Conservation (phyloP, 1,140 invertebrate genomes). For the Papilio glaucus region DNA sequence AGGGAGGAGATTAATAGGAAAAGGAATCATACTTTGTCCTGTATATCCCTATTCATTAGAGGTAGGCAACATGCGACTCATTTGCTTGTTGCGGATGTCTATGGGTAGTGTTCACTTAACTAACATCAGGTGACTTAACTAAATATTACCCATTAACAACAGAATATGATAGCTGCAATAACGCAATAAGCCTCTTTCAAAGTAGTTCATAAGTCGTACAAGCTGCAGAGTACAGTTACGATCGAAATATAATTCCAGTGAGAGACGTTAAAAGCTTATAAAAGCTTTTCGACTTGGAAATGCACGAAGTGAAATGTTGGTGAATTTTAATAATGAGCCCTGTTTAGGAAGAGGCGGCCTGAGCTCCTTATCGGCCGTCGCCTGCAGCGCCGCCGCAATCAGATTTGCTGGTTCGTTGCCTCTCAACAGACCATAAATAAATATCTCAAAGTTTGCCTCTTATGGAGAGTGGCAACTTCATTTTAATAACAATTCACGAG, state of each 20-base stretch:
- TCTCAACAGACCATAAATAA: slow-evolving; percentile 34
- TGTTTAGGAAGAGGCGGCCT: slow-evolving; percentile 40
- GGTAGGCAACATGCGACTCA: too few species aligned
- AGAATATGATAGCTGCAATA: background rate
- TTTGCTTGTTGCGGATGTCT: too few species aligned
- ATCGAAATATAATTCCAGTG: slow-evolving; percentile 22
- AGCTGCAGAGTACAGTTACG: background rate
- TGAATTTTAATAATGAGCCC: slow-evolving; percentile 42
- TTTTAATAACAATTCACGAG: slow-evolving; percentile 23
- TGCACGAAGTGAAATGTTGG: slow-evolving; percentile 44
- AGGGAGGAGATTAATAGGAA: too few species aligned
- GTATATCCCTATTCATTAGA: too few species aligned
- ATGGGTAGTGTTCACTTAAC: too few species aligned
- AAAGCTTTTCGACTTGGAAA: slow-evolving; percentile 40
- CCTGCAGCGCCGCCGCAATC: slow-evolving; percentile 47
- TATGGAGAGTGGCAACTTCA: background rate
- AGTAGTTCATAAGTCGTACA: slow-evolving; percentile 7
- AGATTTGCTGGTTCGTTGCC: slow-evolving; percentile 45
- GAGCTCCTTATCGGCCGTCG: slow-evolving; percentile 49
- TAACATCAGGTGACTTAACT: background rate
- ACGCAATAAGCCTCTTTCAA: slow-evolving; percentile 3
- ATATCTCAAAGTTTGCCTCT: slow-evolving; percentile 22
- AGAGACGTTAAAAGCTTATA: slow-evolving; percentile 35
- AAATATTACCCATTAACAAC: background rate
- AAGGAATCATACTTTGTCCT: too few species aligned